A percentile compares a stretch with the other conserved stretches of the same genome.
phyloP scores from a whole-genome alignment of 2,797 vertebrate genomes.

The Sebastes steindachneri region DNA sequence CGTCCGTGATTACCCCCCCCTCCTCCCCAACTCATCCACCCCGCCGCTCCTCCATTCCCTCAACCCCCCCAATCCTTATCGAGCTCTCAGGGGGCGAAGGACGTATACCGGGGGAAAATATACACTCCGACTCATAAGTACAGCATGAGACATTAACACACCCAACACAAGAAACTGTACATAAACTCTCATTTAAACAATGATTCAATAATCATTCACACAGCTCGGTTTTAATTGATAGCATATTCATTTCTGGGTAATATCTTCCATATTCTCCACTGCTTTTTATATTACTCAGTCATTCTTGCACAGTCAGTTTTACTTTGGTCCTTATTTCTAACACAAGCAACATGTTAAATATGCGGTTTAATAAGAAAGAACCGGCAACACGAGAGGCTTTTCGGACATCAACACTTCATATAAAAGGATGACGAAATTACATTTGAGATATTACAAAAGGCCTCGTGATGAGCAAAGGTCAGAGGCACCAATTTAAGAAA shows the following conservation, averaged over 20 bases:
- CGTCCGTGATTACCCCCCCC: slow-evolving; percentile 70
- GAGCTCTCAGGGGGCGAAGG: slow-evolving; percentile 31
- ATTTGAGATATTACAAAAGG: slow-evolving; percentile 22
- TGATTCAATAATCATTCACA: slow-evolving; percentile 33
- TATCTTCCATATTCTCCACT: slow-evolving; percentile 26
- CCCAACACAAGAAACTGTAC: slow-evolving; percentile 13
- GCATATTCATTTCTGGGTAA: slow-evolving; percentile 44
- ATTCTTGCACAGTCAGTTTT: neutral
- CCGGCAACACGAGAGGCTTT: neutral
- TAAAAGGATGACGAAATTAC: neutral
- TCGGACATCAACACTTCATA: neutral
- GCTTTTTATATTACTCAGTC: slow-evolving; percentile 37
- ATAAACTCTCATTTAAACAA: slow-evolving; percentile 32
- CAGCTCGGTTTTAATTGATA: slow-evolving; percentile 37
- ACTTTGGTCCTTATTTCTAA: neutral
- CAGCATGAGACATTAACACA: neutral
- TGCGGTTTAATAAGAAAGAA: neutral
- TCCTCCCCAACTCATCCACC: slow-evolving; percentile 25
- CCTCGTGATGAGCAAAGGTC: slow-evolving; percentile 43
- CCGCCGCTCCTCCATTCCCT: slow-evolving; percentile 22
- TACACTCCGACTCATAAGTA: slow-evolving; percentile 13
- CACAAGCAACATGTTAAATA: neutral
- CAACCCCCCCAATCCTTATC: slow-evolving; percentile 31
- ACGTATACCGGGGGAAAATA: slow-evolving; percentile 7
- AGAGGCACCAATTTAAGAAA: slow-evolving; percentile 17